These are phyloP conservation scores for Andrena cerasifolii DNA, from an alignment of 1,140 invertebrate genomes.

Conservation along the genomic window DNA sequence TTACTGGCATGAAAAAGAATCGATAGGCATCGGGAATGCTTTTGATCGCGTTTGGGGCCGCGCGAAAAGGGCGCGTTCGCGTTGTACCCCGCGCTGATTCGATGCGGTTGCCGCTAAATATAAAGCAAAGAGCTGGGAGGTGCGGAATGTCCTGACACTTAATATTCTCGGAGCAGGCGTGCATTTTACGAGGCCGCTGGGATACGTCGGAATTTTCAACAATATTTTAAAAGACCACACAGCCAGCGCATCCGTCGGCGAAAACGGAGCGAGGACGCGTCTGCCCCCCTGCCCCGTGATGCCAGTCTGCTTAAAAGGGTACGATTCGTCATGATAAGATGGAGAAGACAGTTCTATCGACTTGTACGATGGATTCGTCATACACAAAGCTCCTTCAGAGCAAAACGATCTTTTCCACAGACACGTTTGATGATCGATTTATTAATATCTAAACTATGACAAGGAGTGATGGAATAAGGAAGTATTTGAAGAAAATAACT, in stretches of 20 bases:
- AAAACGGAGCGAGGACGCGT: neutral
- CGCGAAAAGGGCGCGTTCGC: conserved; percentile 60
- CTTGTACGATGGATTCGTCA: too few species aligned
- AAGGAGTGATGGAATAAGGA: too few species aligned
- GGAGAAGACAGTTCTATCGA: too few species aligned
- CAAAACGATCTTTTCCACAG: too few species aligned
- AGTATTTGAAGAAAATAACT: too few species aligned
- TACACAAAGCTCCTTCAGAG: too few species aligned
- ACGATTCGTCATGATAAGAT: too few species aligned
- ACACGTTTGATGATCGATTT: too few species aligned
- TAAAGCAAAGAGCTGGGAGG: conserved; percentile 72
- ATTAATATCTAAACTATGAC: too few species aligned
- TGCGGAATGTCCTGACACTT: conserved; percentile 72
- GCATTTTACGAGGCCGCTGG: conserved; percentile 50
- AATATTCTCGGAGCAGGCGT: conserved; percentile 67
- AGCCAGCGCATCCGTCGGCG: neutral
- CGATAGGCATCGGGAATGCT: conserved; percentile 46
- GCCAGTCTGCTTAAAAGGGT: too few species aligned
- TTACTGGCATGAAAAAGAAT: conserved; percentile 43
- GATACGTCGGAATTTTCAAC: conserved; percentile 54
- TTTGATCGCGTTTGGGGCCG: conserved; percentile 48
- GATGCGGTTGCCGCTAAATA: conserved; percentile 74
- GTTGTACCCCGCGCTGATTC: conserved; percentile 62
- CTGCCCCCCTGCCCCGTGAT: too few species aligned
- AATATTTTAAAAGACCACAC: conserved; percentile 55